Conservation (phyloP, 2,888 invertebrate genomes). For the Drosophila picticornis region DNA sequence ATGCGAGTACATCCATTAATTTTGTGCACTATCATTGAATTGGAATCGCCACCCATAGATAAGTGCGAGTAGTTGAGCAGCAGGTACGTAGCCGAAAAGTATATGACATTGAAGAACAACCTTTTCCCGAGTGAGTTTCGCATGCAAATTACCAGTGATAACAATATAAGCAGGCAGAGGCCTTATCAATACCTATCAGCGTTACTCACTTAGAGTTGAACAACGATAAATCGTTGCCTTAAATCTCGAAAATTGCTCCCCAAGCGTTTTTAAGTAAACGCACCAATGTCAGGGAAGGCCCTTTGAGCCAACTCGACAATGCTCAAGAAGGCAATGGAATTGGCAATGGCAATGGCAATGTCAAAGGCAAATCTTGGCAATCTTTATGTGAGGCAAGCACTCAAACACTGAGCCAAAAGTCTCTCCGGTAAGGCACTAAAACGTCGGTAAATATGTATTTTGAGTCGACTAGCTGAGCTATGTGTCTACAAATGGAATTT, state of each 20-base stretch:
- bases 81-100: background rate
- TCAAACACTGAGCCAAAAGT: slow-evolving; percentile 49
- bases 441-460: slow-evolving; percentile 35
- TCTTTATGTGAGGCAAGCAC: slow-evolving; percentile 73
- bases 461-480: slow-evolving; percentile 33
- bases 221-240: slow-evolving; percentile 70
- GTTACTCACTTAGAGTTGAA: slow-evolving; percentile 59
- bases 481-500: slow-evolving; percentile 77
- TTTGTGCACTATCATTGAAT: slow-evolving; percentile 71
- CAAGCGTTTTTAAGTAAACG: slow-evolving; percentile 68
- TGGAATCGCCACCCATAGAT: slow-evolving; percentile 51
- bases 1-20: slow-evolving; percentile 60
- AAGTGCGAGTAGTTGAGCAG: slow-evolving; percentile 3
- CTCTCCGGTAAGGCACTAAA: slow-evolving; percentile 62
- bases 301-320: slow-evolving; percentile 16
- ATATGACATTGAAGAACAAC: slow-evolving; percentile 54
- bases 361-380: slow-evolving; percentile 68
- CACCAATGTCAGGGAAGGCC: slow-evolving; percentile 54
- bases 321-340: slow-evolving; percentile 1
- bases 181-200: slow-evolving; percentile 61
- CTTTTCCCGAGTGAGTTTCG: slow-evolving; percentile 52
- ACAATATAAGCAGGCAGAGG: slow-evolving; percentile 4
- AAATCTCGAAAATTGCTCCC: slow-evolving; percentile 78
- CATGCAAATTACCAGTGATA: slow-evolving; percentile 66
- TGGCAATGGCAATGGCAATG: background rate